These are phyloP conservation scores for Aphidius ervi DNA, from an alignment of 1,140 invertebrate genomes.

Conservation along the genomic window DNA sequence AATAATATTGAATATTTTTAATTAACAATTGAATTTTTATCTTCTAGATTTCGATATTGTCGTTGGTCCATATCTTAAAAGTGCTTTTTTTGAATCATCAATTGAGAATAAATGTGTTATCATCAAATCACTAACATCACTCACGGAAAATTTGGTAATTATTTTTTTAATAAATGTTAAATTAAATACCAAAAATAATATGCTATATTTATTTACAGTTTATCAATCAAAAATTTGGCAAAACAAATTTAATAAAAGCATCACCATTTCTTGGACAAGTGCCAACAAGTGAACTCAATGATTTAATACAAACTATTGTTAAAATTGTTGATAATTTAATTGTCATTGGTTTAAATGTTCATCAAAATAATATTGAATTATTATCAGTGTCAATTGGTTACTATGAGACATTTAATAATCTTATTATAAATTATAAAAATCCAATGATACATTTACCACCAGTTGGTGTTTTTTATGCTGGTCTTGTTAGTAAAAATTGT, in stretches of 20 bases:
- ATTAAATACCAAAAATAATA: no score
- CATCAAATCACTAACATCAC: slow-evolving; percentile 33
- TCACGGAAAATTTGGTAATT: slow-evolving; percentile 40
- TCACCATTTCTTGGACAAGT: slow-evolving; percentile 38
- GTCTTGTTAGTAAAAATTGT: slow-evolving; percentile 34
- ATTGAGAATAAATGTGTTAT: slow-evolving; percentile 39
- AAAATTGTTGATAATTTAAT: slow-evolving; percentile 30
- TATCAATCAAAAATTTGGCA: slow-evolving; percentile 29
- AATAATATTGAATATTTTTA: no score
- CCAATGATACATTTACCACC: slow-evolving; percentile 36
- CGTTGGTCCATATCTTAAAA: slow-evolving; percentile 34
- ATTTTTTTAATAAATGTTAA: slow-evolving; percentile 9
- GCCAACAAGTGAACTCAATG: slow-evolving; percentile 26
- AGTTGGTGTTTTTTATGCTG: slow-evolving; percentile 38
- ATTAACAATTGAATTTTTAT: no score
- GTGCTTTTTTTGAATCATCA: slow-evolving; percentile 39
- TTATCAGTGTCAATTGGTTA: slow-evolving; percentile 39
- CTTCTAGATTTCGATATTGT: no score
- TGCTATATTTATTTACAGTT: slow-evolving; percentile 28
- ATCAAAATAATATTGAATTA: slow-evolving; percentile 32
- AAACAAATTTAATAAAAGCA: slow-evolving; percentile 10
- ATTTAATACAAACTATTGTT: slow-evolving; percentile 29
- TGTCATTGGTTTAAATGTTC: slow-evolving; percentile 33
- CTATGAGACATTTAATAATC: slow-evolving; percentile 36
- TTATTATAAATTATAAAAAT: slow-evolving; percentile 30